Base-by-base conservation (phyloP, 2,888 invertebrate genomes). In the Lissonota sp. region DNA sequence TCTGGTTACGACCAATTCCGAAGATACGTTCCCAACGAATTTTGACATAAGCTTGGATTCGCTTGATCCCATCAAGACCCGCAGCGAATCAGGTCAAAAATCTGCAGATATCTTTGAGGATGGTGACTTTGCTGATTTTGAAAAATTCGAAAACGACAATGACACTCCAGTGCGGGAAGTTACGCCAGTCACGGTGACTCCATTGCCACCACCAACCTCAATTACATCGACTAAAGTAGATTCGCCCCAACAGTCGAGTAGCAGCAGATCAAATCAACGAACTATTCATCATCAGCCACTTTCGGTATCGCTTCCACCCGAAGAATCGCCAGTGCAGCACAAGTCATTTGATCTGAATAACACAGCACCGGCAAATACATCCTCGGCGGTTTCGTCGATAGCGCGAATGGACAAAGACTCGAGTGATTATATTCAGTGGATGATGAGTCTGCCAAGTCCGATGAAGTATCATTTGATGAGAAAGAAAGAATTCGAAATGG, bases 301-400 rank as follows among this genome's bases (percentile, higher is more conserved):
- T 80, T 95, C 96, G 86, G 96, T 96, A 60, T 94, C 95, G 76
- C 91, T 96, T 87, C 96, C 95, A 55, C 95, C 95, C 7, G 96
- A 96, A 84, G 92, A 91, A 49, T 88, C 91, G 4, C 93, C 93
- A 84, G 92, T 93, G 92, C 94, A 93, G 85, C 86, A 69, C 81
- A 76, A 63, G 72, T 64, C 69, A 14, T 86, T 84, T 91, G 86
- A 86, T 69, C 86, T 37, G 79, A 87, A 82, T 72, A 79, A 84
- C 86, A 66, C 79, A 67, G 83, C 91, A 88, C 78, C 90, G 87
- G 64, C 79, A 46, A 62, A 87, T 89, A 55, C 79, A 3, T 42
- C 58, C 26, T 63, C 73, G 4, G 12, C 67, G 44, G 14, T 44
- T 26, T 81, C 91, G 95, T 90, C 95, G 95, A 0, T 95, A 95